Conservation (phyloP, 2,113 vertebrate genomes). For the Hemicordylus capensis region DNA sequence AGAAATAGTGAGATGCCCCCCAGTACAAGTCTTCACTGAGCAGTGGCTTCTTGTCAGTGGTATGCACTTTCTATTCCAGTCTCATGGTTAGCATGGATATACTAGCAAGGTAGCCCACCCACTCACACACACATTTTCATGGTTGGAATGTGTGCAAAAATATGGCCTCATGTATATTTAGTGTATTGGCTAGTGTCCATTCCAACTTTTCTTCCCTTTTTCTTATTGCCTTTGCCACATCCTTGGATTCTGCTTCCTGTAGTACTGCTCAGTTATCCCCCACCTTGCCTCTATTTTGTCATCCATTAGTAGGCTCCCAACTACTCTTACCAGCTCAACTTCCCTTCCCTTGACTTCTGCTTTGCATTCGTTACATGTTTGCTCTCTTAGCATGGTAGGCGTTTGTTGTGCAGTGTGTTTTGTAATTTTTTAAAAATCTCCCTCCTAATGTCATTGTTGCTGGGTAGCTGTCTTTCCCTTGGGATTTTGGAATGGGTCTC, state of each 20-base stretch:
- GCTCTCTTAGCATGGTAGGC: background rate
- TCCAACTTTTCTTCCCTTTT: background rate
- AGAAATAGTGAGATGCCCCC: background rate
- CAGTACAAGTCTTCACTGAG: background rate
- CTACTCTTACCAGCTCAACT: background rate
- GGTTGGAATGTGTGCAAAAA: background rate
- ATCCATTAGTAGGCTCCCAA: background rate
- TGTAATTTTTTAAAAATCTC: background rate
- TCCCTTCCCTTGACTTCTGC: background rate
- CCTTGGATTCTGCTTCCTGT: background rate
- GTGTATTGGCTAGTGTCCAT: background rate
- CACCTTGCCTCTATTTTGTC: background rate
- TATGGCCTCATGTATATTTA: background rate
- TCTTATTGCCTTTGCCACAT: background rate
- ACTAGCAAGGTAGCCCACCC: background rate
- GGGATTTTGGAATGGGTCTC: background rate
- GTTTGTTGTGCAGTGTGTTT: background rate
- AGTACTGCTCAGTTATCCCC: background rate
- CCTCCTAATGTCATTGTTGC: background rate
- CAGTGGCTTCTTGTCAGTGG: background rate
- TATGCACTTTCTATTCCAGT: background rate
- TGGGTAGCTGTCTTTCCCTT: background rate
- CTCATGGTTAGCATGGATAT: background rate
- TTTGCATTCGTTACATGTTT: background rate
- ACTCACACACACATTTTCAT: background rate